Evolutionary conservation across 2,888 invertebrate genomes (phyloP).

Genomic region (Scaeva pyrastri): DNA sequence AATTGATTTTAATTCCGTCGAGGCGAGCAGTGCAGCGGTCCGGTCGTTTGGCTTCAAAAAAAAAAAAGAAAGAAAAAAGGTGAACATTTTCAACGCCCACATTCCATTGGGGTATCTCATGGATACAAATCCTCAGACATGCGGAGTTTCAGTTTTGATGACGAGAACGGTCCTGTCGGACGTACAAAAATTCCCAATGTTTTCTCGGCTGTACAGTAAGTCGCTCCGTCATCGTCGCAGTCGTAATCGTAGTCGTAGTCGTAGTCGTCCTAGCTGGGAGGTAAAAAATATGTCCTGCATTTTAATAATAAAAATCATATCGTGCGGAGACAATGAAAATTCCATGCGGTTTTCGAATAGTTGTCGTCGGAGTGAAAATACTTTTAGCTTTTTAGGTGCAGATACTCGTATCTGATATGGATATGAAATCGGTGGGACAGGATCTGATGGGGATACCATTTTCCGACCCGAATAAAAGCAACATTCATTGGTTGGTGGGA

Average conservation of each 20-base stretch:
- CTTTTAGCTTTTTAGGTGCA: conserved; percentile 34
- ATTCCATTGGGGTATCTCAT: conserved; percentile 63
- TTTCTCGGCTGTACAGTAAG: not conserved
- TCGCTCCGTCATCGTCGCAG: too few relatives aligned
- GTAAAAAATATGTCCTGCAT: conserved; percentile 68
- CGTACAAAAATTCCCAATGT: conserved; percentile 42
- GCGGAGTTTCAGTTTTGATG: conserved; percentile 22
- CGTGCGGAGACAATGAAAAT: conserved; percentile 71
- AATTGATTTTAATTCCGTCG: conserved; percentile 66
- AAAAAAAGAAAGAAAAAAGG: too few relatives aligned
- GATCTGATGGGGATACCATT: too few relatives aligned
- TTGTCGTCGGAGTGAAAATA: conserved; percentile 55
- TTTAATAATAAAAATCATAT: conserved; percentile 74
- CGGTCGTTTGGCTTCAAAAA: not conserved
- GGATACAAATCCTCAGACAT: conserved; percentile 53
- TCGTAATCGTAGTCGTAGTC: not conserved
- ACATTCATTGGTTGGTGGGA: not conserved
- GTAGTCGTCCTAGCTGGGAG: conserved; percentile 7
- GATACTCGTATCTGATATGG: conserved; percentile 1
- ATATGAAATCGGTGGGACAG: too few relatives aligned
- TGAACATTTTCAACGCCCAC: conserved; percentile 63
- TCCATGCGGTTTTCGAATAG: conserved; percentile 72
- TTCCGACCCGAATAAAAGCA: not conserved
- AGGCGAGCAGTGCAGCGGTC: not conserved
- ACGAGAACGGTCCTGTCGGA: conserved; percentile 32